phyloP scores from a whole-genome alignment of 2,888 invertebrate species.

The Thecocarcelia acutangulata region DNA sequence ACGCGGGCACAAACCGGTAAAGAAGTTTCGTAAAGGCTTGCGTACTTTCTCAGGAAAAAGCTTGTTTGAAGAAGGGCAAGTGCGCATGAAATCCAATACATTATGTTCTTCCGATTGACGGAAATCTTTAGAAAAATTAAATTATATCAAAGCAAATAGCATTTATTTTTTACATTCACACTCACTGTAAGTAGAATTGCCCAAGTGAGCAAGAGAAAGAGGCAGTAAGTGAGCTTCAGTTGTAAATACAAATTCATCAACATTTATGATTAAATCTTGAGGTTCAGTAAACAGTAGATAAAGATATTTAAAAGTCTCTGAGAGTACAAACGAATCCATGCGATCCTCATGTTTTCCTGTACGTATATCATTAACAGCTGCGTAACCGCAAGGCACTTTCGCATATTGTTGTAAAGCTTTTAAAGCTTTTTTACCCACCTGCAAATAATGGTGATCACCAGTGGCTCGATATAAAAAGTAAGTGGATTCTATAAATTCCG shows the following conservation, averaged over 20 bases:
- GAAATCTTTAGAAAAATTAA: constrained; percentile 78
- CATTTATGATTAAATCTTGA: constrained; percentile 89
- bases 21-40: constrained; percentile 91
- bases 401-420: constrained; percentile 94
- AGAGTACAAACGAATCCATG: constrained; percentile 98
- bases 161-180: constrained; percentile 30
- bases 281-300: constrained; percentile 96
- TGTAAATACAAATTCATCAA: constrained; percentile 94
- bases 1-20: constrained; percentile 90
- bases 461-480: constrained; percentile 98
- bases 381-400: constrained; percentile 97
- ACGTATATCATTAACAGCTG: constrained; percentile 97
- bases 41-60: constrained; percentile 92
- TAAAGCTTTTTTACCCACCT: constrained; percentile 92
- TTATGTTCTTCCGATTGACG: constrained; percentile 83
- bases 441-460: constrained; percentile 96
- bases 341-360: constrained; percentile 95
- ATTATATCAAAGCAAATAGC: constrained; percentile 33
- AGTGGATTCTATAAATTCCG: constrained; percentile 98
- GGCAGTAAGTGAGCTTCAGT: constrained; percentile 98
- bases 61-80: constrained; percentile 92
- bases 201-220: constrained; percentile 87
- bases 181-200: constrained; percentile 82
- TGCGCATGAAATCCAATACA: constrained; percentile 83
- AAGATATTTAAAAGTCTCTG: constrained; percentile 98